These are phyloP conservation scores for Armadillidium nasatum DNA, from an alignment of 1,140 invertebrate species.

Conservation along the genomic window DNA sequence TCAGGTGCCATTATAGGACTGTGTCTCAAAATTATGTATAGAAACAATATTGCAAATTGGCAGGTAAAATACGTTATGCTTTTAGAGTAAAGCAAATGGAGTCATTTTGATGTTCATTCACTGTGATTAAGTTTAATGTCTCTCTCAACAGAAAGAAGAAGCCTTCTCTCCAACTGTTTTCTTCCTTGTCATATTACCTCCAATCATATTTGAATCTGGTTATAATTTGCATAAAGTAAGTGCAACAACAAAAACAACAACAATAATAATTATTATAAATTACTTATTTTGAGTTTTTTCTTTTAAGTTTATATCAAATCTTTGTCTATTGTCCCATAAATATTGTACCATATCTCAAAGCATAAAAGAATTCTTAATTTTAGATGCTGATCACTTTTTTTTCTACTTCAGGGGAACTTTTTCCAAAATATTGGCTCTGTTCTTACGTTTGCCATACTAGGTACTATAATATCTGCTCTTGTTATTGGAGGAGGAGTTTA, in stretches of 20 bases:
- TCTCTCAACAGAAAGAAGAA: constrained; percentile 71
- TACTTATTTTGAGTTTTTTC: background rate
- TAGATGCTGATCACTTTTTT: background rate
- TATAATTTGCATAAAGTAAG: constrained; percentile 92
- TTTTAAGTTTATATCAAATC: background rate
- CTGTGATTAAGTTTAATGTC: constrained; percentile 13
- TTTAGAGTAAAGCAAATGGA: background rate
- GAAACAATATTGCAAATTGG: constrained; percentile 84
- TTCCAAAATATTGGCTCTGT: constrained; percentile 94
- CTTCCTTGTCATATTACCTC: constrained; percentile 92
- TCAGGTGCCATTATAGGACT: constrained; percentile 83
- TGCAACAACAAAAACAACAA: background rate
- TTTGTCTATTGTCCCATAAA: background rate
- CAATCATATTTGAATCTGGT: constrained; percentile 98
- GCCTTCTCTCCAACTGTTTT: constrained; percentile 95
- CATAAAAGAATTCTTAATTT: background rate
- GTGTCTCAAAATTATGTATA: constrained; percentile 80
- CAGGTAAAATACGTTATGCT: constrained; percentile 52
- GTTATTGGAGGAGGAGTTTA: constrained; percentile 92
- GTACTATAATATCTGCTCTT: constrained; percentile 91
- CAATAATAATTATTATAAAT: background rate
- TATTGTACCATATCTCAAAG: background rate
- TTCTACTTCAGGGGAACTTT: constrained; percentile 70
- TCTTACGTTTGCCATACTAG: constrained; percentile 88
- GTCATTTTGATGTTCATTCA: too few species aligned